A percentile compares a stretch with the other conserved stretches of the same genome.
Conservation (phyloP, 2,113 vertebrate species). For the Perca fluviatilis region DNA sequence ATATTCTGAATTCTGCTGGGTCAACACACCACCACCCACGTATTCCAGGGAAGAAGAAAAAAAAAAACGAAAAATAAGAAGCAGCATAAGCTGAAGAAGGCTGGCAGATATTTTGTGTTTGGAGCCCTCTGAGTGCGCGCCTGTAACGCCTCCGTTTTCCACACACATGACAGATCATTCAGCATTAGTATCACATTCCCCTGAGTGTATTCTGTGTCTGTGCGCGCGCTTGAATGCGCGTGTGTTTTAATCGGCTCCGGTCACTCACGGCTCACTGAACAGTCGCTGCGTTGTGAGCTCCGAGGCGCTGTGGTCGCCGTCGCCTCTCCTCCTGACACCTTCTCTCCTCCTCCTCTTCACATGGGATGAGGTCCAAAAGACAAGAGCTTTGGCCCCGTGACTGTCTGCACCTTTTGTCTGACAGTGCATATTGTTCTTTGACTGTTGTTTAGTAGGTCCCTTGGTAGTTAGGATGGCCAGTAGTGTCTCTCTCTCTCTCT, state of each 20-base stretch:
- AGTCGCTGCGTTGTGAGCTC: constrained; percentile 60
- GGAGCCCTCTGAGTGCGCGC: constrained; percentile 27
- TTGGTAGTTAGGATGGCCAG: constrained; percentile 8
- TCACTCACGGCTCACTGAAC: constrained; percentile 63
- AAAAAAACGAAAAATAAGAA: background rate
- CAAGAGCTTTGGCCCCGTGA: background rate
- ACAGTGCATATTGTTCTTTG: constrained; percentile 34
- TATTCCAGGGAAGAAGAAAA: background rate
- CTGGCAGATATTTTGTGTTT: constrained; percentile 42
- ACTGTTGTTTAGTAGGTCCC: constrained; percentile 45
- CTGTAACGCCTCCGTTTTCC: constrained; percentile 40
- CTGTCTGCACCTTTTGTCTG: constrained; percentile 17
- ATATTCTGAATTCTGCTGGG: constrained; percentile 44
- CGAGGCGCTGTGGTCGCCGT: constrained; percentile 31
- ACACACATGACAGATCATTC: constrained; percentile 47
- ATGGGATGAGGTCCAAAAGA: background rate
- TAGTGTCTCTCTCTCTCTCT: background rate
- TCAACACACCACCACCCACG: constrained; percentile 33
- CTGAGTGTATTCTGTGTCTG: constrained; percentile 28
- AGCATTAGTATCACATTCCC: constrained; percentile 50
- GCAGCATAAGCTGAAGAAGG: constrained; percentile 1
- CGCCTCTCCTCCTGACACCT: background rate
- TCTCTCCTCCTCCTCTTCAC: background rate
- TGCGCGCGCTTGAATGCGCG: background rate
- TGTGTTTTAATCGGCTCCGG: constrained; percentile 61